A percentile compares a stretch with the other conserved stretches of the same genome.
Evolutionary conservation across 2,113 vertebrate genomes (phyloP).

Genomic region (Eptatretus burgeri): DNA sequence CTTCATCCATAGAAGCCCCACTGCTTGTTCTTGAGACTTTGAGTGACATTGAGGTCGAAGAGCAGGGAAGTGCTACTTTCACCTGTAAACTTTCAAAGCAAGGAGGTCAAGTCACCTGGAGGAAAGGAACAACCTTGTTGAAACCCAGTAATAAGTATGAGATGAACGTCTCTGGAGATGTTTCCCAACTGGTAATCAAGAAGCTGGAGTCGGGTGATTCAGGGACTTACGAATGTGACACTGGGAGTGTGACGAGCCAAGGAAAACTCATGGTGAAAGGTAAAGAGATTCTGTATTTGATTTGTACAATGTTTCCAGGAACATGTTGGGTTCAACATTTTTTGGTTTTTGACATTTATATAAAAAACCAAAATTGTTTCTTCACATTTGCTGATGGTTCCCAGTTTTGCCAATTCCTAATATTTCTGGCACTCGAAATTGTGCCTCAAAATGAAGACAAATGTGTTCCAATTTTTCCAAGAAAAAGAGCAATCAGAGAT

Average conservation of each 20-base stretch:
- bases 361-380: too few species aligned
- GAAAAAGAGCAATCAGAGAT: too few species aligned
- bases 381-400: too few species aligned
- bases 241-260: neutral
- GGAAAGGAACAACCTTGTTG: constrained; percentile 22
- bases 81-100: constrained; percentile 18
- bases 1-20: constrained; percentile 21
- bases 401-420: too few species aligned
- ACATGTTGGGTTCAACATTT: too few species aligned
- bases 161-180: constrained; percentile 17
- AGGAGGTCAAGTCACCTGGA: constrained; percentile 21
- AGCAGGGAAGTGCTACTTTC: constrained; percentile 15
- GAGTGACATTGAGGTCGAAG: constrained; percentile 27
- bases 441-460: too few species aligned
- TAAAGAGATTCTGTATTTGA: neutral
- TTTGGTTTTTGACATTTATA: too few species aligned
- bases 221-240: neutral
- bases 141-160: constrained; percentile 31
- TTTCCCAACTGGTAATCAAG: constrained; percentile 2
- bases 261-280: neutral
- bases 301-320: too few species aligned
- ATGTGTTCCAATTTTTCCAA: too few species aligned
- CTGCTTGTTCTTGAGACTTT: constrained; percentile 30
- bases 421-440: too few species aligned
- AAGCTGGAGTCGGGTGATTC: neutral